Evolutionary conservation across 1,140 invertebrate genomes (phyloP).

Genomic region (Diorhabda carinulata): DNA sequence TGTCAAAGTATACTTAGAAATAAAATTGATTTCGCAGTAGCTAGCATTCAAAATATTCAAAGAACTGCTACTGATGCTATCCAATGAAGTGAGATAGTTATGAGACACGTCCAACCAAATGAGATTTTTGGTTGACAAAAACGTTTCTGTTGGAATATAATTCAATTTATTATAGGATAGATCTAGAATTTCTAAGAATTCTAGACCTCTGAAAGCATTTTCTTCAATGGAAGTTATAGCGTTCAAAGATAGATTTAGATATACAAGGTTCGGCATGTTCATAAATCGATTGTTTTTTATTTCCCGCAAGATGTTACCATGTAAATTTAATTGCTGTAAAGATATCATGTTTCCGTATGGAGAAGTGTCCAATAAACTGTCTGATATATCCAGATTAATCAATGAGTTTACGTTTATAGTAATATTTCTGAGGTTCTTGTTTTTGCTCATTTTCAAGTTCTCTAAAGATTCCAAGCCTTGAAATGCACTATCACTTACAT

Average conservation of each 20-base stretch:
- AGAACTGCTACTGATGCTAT: conserved; percentile 54
- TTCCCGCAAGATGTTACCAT: conserved; percentile 57
- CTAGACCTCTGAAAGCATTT: conserved; percentile 54
- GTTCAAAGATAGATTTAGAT: conserved; percentile 63
- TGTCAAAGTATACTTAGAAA: conserved; percentile 53
- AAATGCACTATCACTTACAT: conserved; percentile 50
- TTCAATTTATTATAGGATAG: conserved; percentile 62
- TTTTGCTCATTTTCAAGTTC: conserved; percentile 53
- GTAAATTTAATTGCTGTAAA: conserved; percentile 54
- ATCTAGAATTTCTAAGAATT: conserved; percentile 24
- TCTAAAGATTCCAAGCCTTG: conserved; percentile 51
- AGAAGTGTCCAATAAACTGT: conserved; percentile 60
- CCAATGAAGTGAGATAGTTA: conserved; percentile 60
- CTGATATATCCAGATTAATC: conserved; percentile 58
- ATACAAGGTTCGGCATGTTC: conserved; percentile 57
- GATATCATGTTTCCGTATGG: conserved; percentile 59
- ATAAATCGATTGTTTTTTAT: conserved; percentile 56
- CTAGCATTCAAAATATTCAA: conserved; percentile 56
- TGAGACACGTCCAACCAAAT: conserved; percentile 58
- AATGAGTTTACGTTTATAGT: conserved; percentile 53
- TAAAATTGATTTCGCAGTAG: conserved; percentile 55
- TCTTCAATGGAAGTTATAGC: conserved; percentile 54
- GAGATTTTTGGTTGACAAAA: conserved; percentile 54
- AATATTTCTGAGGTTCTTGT: conserved; percentile 51
- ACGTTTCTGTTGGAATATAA: conserved; percentile 51